Evolutionary conservation across 2,113 vertebrate genomes (phyloP).

Genomic region (Bubo bubo): DNA sequence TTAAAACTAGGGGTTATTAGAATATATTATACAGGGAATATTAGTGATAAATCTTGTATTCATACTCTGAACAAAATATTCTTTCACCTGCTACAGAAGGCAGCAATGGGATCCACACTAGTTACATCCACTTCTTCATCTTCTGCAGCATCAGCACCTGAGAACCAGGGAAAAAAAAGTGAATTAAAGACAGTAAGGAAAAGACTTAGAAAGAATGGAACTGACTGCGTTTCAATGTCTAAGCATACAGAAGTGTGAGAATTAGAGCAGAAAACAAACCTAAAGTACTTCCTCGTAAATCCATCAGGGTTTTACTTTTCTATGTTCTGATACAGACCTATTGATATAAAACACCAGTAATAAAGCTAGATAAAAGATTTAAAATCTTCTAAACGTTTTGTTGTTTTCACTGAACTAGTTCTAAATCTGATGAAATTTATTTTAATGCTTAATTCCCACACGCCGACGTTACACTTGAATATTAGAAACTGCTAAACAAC

Average conservation of each 20-base stretch:
- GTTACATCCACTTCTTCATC: conserved; percentile 98
- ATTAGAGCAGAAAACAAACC: not conserved
- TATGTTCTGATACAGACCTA: not conserved
- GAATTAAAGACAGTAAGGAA: not conserved
- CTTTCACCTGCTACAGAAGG: conserved; percentile 93
- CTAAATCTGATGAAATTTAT: not conserved
- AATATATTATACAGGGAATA: too few relatives aligned
- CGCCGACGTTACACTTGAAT: too few relatives aligned
- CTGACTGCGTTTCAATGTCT: not conserved
- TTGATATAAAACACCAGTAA: not conserved
- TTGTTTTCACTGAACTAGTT: not conserved
- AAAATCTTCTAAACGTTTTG: not conserved
- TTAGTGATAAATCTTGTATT: not conserved
- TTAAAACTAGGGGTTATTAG: not conserved
- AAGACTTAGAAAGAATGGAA: not conserved
- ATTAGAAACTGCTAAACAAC: not conserved
- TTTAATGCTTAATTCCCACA: not conserved
- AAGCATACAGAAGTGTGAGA: not conserved
- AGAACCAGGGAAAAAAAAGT: not conserved
- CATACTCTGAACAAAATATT: not conserved
- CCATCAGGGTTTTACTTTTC: not conserved
- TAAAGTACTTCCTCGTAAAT: not conserved
- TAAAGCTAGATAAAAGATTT: not conserved
- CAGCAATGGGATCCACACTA: conserved; percentile 93
- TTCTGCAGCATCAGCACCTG: conserved; percentile 94